Conservation (phyloP, 37 sponge, comb jelly and placozoan species). For the Sycon ciliatum region DNA sequence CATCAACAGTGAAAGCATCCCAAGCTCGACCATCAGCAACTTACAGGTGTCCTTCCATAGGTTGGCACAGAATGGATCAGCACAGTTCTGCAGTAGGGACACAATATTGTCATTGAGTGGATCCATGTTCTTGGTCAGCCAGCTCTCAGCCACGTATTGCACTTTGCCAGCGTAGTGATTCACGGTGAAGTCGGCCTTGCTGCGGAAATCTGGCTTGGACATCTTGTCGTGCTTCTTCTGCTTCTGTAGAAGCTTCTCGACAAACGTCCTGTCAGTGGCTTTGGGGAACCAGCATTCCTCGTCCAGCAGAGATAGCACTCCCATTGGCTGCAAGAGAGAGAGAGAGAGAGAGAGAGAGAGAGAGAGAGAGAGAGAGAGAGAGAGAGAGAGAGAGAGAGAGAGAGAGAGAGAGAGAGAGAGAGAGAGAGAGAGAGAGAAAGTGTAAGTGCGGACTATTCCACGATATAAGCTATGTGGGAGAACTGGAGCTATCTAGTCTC, state of each 20-base stretch:
- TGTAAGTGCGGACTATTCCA: too few species aligned
- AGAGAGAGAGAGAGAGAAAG: too few species aligned
- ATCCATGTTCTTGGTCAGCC: slow-evolving; percentile 99
- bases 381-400: too few species aligned
- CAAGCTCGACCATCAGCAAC: too few species aligned
- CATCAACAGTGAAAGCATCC: too few species aligned
- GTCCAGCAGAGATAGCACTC: slow-evolving; percentile 86
- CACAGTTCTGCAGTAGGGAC: slow-evolving; percentile 63
- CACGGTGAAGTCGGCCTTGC: slow-evolving; percentile 83
- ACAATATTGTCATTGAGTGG: slow-evolving; percentile 97
- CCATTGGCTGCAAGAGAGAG: slow-evolving; percentile 85
- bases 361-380: too few species aligned
- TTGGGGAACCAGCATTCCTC: slow-evolving; percentile 99
- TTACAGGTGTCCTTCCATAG: slow-evolving; percentile 91
- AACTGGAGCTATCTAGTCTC: too few species aligned
- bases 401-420: too few species aligned
- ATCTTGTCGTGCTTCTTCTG: slow-evolving; percentile 59
- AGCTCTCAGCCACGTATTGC: slow-evolving; percentile 75
- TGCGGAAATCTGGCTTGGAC: slow-evolving; percentile 85
- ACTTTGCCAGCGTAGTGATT: slow-evolving; percentile 95
- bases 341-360: too few species aligned
- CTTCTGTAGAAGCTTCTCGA: slow-evolving; percentile 76
- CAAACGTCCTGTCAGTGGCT: slow-evolving; percentile 86
- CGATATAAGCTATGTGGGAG: too few species aligned
- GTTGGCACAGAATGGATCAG: slow-evolving; percentile 65